Evolutionary conservation across 1,140 invertebrate species (phyloP), one percentile per base, ranked within the genome.

Genomic region (Drosophila sucinea): DNA sequence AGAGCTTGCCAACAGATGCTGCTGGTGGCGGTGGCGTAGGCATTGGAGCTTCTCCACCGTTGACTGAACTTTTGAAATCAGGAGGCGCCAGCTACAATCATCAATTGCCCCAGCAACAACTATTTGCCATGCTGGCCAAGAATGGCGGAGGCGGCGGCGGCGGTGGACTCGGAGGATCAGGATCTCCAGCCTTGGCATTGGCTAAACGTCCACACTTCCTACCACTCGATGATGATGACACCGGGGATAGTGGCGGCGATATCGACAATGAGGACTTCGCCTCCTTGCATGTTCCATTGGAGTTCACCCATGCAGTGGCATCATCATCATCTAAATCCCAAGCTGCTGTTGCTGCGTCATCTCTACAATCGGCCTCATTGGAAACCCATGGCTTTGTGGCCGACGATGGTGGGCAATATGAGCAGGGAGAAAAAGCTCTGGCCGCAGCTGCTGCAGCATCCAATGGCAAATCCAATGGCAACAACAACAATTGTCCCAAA

Each of bases 401-500:
- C 60, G 90, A 91, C 38, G 90, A 91, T 73, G 90, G 90, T 5
- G 77, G 51, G 0, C 90, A 90, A 58, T 91, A 91, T 57, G 90
- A 91, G 57, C 87, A 86, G 66, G 90, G 83, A 6, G 78, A 90
- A 25, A 79, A 78, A 47, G 86, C 72, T 8, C 67, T 90, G 29
- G 78, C 81, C 25, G 80, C 80, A 8, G 73, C 83, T 7, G 76
- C 74, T 1, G 83, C 65, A 47, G 40, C 66, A 51, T 66, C 72
- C 10, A 81, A 70, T 62, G 70, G 44, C 11, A 72, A 61, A 17
- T 71, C 77, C 41, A 90, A 84, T 8, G 2, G 10, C 61, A 74
- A 83, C 58, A 90, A 79, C 63, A 73, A 70, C 6, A 73, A 85
- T 62, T 95, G 94, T 72, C 94, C 94, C 58, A 91, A 92, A 77